These are phyloP conservation scores for Cantharis rufa DNA, from an alignment of 2,888 invertebrate species.

Conservation along the genomic window DNA sequence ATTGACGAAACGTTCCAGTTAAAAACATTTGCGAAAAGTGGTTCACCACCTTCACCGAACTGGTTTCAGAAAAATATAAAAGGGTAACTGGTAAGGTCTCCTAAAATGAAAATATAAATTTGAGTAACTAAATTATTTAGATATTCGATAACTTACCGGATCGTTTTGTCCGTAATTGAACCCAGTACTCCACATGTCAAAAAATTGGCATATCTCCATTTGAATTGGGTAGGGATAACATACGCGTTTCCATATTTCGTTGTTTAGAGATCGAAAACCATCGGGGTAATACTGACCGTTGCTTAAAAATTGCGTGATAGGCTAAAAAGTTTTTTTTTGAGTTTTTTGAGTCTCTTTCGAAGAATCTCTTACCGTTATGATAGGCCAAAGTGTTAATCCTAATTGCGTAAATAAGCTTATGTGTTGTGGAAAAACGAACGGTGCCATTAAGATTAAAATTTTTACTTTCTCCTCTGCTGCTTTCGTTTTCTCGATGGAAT, in stretches of 20 bases:
- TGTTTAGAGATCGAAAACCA: neutral
- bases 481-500: slow-evolving; percentile 66
- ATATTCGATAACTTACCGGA: slow-evolving; percentile 21
- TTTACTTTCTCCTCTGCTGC: slow-evolving; percentile 67
- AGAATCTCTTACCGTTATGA: neutral
- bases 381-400: neutral
- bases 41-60: slow-evolving; percentile 47
- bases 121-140: neutral
- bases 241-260: neutral
- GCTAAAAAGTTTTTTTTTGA: neutral
- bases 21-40: slow-evolving; percentile 46
- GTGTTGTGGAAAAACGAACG: slow-evolving; percentile 61
- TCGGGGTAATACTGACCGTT: neutral
- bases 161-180: slow-evolving; percentile 32
- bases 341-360: neutral
- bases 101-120: slow-evolving; percentile 32
- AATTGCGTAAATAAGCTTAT: slow-evolving; percentile 56
- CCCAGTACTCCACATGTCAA: slow-evolving; percentile 26
- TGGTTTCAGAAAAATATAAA: slow-evolving; percentile 50
- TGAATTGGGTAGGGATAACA: slow-evolving; percentile 26
- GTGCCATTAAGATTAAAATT: slow-evolving; percentile 64
- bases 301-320: neutral
- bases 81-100: slow-evolving; percentile 51
- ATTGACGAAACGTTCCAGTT: slow-evolving; percentile 59
- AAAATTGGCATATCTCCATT: slow-evolving; percentile 29